phyloP scores from a whole-genome alignment of 2,888 invertebrate species.

The Nephrocerus scutellatus region DNA sequence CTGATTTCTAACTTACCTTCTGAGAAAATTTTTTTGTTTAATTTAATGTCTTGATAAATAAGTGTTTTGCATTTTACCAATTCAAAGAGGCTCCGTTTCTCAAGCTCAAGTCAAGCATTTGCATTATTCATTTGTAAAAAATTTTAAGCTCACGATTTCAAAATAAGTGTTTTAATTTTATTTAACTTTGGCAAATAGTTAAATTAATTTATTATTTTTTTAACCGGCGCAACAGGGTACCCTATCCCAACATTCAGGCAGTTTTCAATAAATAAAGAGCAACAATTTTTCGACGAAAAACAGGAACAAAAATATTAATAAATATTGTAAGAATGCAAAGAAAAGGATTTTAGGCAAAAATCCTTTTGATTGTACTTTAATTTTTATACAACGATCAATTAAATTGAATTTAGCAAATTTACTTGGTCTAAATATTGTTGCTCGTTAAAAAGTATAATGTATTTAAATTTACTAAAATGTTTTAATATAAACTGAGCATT shows the following conservation, averaged over 20 bases:
- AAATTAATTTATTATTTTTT: conserved; percentile 27
- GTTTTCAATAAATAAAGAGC: conserved; percentile 46
- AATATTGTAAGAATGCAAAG: conserved; percentile 31
- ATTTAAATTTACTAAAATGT: conserved; percentile 14
- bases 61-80: conserved; percentile 4
- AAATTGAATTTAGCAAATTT: too few species aligned
- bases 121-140: conserved; percentile 15
- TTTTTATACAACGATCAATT: conserved; percentile 2
- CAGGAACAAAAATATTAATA: conserved; percentile 8
- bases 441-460: conserved; percentile 24
- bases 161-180: conserved; percentile 10
- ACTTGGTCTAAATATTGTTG: conserved; percentile 43
- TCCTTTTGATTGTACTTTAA: conserved; percentile 40
- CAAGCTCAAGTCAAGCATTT: conserved; percentile 42
- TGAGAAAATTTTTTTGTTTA: conserved; percentile 3
- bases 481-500: conserved; percentile 18
- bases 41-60: background rate
- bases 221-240: conserved; percentile 68
- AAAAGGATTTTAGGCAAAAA: conserved; percentile 45
- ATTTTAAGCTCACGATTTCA: conserved; percentile 7
- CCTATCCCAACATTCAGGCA: conserved; percentile 99
- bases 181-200: conserved; percentile 18
- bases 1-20: conserved; percentile 35
- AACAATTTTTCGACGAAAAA: conserved; percentile 37
- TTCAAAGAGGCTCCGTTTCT: conserved; percentile 25